These are phyloP conservation scores for Azemiops feae DNA, from an alignment of 2,113 vertebrate genomes.

Conservation along the genomic window DNA sequence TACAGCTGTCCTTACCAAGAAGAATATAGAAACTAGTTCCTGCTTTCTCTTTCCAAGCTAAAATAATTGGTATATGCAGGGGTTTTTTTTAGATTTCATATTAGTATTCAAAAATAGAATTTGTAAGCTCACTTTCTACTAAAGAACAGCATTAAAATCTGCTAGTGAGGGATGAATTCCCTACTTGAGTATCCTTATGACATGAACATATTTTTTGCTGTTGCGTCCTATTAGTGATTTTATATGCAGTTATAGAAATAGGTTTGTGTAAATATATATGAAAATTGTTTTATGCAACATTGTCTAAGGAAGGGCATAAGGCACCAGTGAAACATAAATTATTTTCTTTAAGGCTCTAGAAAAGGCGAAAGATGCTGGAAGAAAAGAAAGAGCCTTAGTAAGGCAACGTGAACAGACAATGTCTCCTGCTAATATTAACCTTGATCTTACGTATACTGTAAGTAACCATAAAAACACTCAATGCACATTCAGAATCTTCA, in stretches of 20 bases:
- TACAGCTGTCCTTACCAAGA: background rate
- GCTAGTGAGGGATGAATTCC: background rate
- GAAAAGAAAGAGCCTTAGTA: constrained; percentile 87
- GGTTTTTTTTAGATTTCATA: background rate
- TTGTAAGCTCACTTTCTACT: background rate
- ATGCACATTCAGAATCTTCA: background rate
- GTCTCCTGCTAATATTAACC: constrained; percentile 81
- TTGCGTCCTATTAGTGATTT: background rate
- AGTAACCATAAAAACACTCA: constrained; percentile 56
- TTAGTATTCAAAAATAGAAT: background rate
- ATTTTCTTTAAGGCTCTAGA: constrained; percentile 83
- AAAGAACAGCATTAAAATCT: background rate
- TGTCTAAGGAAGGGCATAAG: constrained; percentile 7
- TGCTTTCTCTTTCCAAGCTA: background rate
- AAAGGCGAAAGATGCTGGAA: constrained; percentile 94
- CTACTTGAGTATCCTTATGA: background rate
- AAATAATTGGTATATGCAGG: background rate
- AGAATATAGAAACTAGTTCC: background rate
- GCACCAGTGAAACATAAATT: constrained; percentile 21
- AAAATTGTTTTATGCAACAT: background rate
- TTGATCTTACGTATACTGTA: constrained; percentile 94
- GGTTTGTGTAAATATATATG: background rate
- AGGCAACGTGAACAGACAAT: constrained; percentile 86
- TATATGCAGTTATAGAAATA: background rate
- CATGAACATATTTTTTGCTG: background rate